Percentiles rank a stretch among this genome's conserved stretches.
Conservation (phyloP, 2,113 vertebrate species). For the Catharus minimus region DNA sequence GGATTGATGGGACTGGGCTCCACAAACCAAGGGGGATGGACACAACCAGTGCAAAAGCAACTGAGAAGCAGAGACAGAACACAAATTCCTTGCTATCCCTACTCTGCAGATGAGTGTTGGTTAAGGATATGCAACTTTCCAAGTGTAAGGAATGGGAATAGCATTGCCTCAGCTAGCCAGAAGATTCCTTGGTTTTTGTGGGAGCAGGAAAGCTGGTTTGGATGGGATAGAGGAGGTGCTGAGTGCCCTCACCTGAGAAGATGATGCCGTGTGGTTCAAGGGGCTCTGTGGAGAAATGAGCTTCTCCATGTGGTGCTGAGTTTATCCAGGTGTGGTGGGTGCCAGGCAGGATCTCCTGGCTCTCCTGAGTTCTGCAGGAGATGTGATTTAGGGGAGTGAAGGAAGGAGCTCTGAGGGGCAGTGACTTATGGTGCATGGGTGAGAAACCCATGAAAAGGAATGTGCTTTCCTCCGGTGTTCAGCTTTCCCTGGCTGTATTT, state of each 20-base stretch:
- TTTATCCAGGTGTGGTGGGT: not conserved
- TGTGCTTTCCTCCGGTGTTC: rapidly evolving
- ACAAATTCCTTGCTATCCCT: not conserved
- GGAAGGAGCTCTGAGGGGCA: not conserved
- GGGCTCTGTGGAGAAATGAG: not conserved
- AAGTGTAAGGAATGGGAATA: not conserved
- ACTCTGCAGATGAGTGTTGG: not conserved
- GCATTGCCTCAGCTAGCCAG: not conserved
- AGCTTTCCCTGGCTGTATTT: not conserved
- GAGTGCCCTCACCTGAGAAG: not conserved
- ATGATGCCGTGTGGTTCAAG: rapidly evolving
- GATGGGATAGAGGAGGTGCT: not conserved
- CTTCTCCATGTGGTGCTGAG: rapidly evolving
- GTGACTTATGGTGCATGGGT: rapidly evolving
- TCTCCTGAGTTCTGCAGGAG: rapidly evolving
- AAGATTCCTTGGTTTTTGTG: not conserved
- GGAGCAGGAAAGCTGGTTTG: not conserved
- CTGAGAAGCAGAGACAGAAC: not conserved
- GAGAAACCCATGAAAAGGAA: not conserved
- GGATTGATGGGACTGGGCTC: not conserved
- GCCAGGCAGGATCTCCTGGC: not conserved
- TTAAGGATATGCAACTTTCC: not conserved
- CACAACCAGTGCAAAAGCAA: not conserved
- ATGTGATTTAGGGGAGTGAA: rapidly evolving
- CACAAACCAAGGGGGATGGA: no score